Conservation (phyloP, 2,113 vertebrate genomes). For the Eulacestoma nigropectus region DNA sequence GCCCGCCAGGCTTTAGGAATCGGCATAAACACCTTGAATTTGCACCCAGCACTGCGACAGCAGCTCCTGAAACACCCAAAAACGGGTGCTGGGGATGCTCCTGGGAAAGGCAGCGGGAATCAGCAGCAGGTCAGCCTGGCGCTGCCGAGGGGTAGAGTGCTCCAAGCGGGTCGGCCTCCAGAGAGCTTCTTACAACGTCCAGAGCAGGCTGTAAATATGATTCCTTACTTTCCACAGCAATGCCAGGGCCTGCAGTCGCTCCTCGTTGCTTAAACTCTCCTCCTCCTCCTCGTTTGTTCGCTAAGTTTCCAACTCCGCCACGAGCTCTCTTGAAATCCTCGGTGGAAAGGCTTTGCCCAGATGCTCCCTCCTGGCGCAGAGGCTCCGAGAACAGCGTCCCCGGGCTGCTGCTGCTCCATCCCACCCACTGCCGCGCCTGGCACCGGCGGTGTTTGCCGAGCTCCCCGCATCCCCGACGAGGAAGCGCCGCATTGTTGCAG, state of each 20-base stretch:
- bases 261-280: not conserved
- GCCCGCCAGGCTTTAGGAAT: not conserved
- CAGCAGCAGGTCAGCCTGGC: not conserved
- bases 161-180: accelerated
- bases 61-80: not conserved
- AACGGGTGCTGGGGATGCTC: not conserved
- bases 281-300: not conserved
- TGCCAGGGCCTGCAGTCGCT: not conserved
- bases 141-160: not conserved
- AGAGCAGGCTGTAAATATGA: not conserved
- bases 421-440: accelerated
- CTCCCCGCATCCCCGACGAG: not conserved
- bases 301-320: not conserved
- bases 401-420: accelerated
- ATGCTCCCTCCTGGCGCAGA: accelerated
- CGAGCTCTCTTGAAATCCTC: not conserved
- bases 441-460: not conserved
- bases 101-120: not conserved
- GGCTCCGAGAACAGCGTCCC: not conserved
- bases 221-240: not conserved
- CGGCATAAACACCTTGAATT: accelerated
- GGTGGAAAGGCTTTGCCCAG: not conserved
- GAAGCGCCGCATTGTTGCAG: not conserved
- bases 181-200: not conserved
- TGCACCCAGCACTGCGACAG: not conserved